Conservation (phyloP, 2,888 invertebrate species). For the Galeruca laticollis region DNA sequence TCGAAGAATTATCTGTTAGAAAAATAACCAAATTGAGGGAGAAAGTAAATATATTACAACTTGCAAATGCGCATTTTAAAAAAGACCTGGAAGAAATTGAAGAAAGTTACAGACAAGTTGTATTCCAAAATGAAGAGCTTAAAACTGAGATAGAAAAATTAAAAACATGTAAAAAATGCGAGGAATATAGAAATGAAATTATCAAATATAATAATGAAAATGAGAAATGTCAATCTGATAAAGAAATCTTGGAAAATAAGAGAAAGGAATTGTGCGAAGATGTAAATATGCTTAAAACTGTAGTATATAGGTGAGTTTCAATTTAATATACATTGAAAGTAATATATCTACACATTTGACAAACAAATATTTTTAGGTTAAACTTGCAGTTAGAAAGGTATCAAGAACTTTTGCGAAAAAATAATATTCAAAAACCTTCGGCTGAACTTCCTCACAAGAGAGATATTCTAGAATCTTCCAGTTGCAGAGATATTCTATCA, state of each 20-base stretch:
- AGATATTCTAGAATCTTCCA: conserved; percentile 23
- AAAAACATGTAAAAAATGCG: conserved; percentile 64
- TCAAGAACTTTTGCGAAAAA: conserved; percentile 76
- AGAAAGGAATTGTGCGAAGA: conserved; percentile 75
- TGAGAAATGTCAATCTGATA: conserved; percentile 68
- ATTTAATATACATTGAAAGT: background rate
- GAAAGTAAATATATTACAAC: conserved; percentile 72
- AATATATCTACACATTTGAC: conserved; percentile 5
- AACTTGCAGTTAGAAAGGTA: conserved; percentile 83
- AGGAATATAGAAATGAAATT: conserved; percentile 67
- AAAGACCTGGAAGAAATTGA: conserved; percentile 73
- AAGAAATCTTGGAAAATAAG: conserved; percentile 69
- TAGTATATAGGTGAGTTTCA: conserved; percentile 73
- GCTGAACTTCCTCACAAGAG: conserved; percentile 33
- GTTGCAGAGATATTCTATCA: conserved; percentile 49
- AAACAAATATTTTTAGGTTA: conserved; percentile 67
- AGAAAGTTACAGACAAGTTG: conserved; percentile 68
- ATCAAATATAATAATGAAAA: conserved; percentile 69
- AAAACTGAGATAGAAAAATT: conserved; percentile 68
- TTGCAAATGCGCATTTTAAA: conserved; percentile 73
- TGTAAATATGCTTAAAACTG: conserved; percentile 79
- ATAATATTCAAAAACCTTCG: conserved; percentile 50
- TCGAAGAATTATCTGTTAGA: conserved; percentile 67
- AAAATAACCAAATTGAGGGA: conserved; percentile 75
- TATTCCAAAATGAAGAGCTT: conserved; percentile 69